These are phyloP conservation scores for Eupithecia subumbrata DNA, from an alignment of 2,888 invertebrate genomes.

Conservation along the genomic window DNA sequence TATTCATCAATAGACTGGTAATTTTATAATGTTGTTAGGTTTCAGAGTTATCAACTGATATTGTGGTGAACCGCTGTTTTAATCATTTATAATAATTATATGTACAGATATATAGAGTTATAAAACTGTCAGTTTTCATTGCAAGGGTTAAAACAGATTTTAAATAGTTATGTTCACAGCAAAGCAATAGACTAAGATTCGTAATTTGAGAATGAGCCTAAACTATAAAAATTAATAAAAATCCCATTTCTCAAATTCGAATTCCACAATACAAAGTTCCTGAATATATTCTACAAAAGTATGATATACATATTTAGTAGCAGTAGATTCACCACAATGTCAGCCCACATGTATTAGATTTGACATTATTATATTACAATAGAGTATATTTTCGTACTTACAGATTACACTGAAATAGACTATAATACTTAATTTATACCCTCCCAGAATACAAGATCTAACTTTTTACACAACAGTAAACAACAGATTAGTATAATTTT, in stretches of 20 bases:
- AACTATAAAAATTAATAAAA: neutral
- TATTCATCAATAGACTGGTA: conserved; percentile 83
- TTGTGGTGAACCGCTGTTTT: conserved; percentile 52
- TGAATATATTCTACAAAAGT: conserved; percentile 27
- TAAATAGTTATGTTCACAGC: conserved; percentile 24
- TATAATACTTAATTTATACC: conserved; percentile 79
- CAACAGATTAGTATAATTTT: conserved; percentile 47
- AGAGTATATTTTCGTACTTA: conserved; percentile 82
- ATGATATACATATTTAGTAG: conserved; percentile 28
- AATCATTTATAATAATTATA: conserved; percentile 36
- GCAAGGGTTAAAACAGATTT: conserved; percentile 21
- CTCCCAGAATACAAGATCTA: conserved; percentile 84
- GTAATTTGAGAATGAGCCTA: conserved; percentile 11
- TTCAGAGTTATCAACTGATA: conserved; percentile 75
- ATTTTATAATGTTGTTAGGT: conserved; percentile 82
- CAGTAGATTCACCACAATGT: conserved; percentile 50
- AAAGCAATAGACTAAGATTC: conserved; percentile 34
- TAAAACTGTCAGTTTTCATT: conserved; percentile 22
- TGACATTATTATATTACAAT: no score
- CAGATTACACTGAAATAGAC: conserved; percentile 75
- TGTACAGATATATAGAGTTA: conserved; percentile 22
- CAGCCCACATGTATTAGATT: conserved; percentile 70
- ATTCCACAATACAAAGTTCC: conserved; percentile 37
- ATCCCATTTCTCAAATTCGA: conserved; percentile 8
- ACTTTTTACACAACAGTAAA: conserved; percentile 79